Base-by-base conservation (phyloP, 2,113 vertebrate species). In the Thamnaconus septentrionalis region DNA sequence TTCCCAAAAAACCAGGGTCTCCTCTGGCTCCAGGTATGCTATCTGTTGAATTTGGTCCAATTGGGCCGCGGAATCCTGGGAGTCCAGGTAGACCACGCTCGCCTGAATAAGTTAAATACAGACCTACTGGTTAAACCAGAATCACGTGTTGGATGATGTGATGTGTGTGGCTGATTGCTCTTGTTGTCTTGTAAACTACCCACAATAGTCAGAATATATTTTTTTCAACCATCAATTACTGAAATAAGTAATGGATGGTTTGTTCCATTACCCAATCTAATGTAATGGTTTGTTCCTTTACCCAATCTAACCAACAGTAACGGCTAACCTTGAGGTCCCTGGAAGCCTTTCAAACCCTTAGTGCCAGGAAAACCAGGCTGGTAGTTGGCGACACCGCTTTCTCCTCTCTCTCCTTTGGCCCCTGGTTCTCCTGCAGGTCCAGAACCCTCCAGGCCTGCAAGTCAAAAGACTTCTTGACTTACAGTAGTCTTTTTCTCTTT, bases 341-440 rank as follows among this genome's bases (percentile, higher is more conserved):
- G 90, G 41, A 76, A 88, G 64, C 97, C 97, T 76, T 95, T 94
- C 7, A 71, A 82, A 50, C 96, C 97, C 0, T 54, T 62, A 54
- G 64, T 56, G 50, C 97, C 97, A 3, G 66, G 78, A 31, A 83
- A 18, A 12, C 97, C 96, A 46, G 72, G 56, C 9, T 91, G 68
- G 52, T 72, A 89, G 77, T 93, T 98, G 3, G 92, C 69, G 8
- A 92, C 87, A 71, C 97, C 96, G 0, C 50, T 65, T 4, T 94
- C 90, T 66, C 97, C 97, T 64, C 80, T 95, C 56, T 91, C 87
- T 52, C 97, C 97, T 39, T 76, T 78, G 3, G 5, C 0, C 8
- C 97, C 97, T 1, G 91, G 76, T 3, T 93, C 87, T 1, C 97
- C 96, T 7, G 84, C 69, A 53, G 77, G 67, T 76, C 96, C 97